Evolutionary conservation across 1,140 invertebrate genomes (phyloP).

Genomic region (Lordiphosa stackelbergi): DNA sequence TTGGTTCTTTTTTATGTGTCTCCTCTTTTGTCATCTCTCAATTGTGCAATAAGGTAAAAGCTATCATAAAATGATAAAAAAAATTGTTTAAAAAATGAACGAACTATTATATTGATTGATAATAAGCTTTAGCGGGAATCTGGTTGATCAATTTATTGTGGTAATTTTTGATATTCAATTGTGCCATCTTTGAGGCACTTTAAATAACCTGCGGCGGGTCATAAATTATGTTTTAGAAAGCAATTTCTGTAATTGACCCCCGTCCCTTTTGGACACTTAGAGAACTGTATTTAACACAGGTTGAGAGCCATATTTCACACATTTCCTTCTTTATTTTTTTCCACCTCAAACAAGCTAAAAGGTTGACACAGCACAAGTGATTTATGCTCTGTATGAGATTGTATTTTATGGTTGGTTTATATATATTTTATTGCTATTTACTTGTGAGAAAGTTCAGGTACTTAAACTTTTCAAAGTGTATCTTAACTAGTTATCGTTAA

Average conservation of each 20-base stretch:
- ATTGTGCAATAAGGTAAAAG: too few species aligned
- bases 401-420: slow-evolving; percentile 32
- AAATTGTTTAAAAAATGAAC: too few species aligned
- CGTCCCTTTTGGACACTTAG: not conserved
- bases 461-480: too few species aligned
- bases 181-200: not conserved
- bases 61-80: too few species aligned
- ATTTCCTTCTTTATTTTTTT: slow-evolving; percentile 4
- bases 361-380: slow-evolving; percentile 31
- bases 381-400: slow-evolving; percentile 46
- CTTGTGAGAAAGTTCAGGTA: slow-evolving; percentile 8
- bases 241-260: slow-evolving; percentile 28
- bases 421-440: slow-evolving; percentile 32
- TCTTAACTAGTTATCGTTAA: too few species aligned
- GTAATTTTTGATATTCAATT: too few species aligned
- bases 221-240: slow-evolving; percentile 8
- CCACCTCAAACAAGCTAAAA: slow-evolving; percentile 2
- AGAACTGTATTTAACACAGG: slow-evolving; percentile 5
- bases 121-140: too few species aligned
- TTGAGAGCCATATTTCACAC: slow-evolving; percentile 6
- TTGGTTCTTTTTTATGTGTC: too few species aligned
- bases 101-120: too few species aligned
- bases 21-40: too few species aligned
- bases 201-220: not conserved
- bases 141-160: too few species aligned